Evolutionary conservation across 2,888 invertebrate species (phyloP), one percentile per base, ranked within the genome.

Genomic region (Gastrophysa polygoni): DNA sequence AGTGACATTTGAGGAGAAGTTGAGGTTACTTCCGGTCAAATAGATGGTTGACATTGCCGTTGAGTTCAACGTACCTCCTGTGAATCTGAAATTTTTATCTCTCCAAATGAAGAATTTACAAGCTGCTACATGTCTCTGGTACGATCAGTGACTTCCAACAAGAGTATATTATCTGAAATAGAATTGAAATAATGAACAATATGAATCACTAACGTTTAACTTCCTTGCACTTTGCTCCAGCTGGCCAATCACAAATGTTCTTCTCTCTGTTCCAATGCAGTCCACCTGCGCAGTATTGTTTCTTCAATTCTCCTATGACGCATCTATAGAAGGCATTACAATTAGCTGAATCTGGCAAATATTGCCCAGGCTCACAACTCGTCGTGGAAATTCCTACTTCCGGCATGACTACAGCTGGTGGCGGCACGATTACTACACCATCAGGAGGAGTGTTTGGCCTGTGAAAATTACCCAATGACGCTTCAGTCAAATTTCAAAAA

Each of bases 181-280:
- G n/a, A n/a, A n/a, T n/a, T n/a, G 17, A 38, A 1, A 32, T 17
- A 14, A 14, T 17, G 1, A 16, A 7, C 6, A 10, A 17, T n/a
- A n/a, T n/a, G n/a, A n/a, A 10, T 10, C 16, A 69, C 75, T 77
- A 77, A 80, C 81, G 70, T 68, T 71, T 71, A 63, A 72, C 70
- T 67, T 71, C 71, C 64, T 80, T 81, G 75, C 94, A 94, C 71
- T 89, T 88, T 0, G 92, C 92, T 32, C 84, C 84, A 47, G 83
- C 83, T 0, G 93, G 93, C 94, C 93, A 94, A 77, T 94, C 93
- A 73, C 94, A 94, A 44, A 89, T 84, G 43, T 85, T 85, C 51
- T 84, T 83, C 0, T 83, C 75, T 18, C 83, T 81, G 70, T 92
- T 91, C 93, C 93, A 95, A 77, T 93, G 92, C 47, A 94, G 80